A percentile compares a stretch with the other conserved stretches of the same genome.
Conservation (phyloP, 2,113 vertebrate species). For the Girardinichthys multiradiatus region DNA sequence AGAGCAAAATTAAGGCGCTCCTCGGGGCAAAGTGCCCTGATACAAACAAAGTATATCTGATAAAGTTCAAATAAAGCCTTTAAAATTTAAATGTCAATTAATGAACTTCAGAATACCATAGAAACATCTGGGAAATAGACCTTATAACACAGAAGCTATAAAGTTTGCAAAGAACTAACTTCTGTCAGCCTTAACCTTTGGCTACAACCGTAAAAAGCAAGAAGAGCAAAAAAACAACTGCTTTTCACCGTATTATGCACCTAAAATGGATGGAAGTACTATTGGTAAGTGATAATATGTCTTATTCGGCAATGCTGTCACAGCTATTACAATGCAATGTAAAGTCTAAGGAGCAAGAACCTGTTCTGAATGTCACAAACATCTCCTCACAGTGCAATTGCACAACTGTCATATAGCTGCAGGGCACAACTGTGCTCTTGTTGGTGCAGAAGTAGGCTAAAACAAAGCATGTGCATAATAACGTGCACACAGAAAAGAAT, state of each 20-base stretch:
- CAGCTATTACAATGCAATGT: neutral
- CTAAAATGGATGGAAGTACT: neutral
- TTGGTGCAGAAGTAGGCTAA: constrained; percentile 20
- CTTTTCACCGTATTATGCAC: neutral
- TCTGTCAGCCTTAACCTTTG: neutral
- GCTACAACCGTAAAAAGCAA: neutral
- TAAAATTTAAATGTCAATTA: no score
- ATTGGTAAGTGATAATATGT: neutral
- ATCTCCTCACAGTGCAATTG: constrained; percentile 27
- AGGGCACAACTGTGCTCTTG: constrained; percentile 48
- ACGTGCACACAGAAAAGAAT: constrained; percentile 15
- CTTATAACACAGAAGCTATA: no score
- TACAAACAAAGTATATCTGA: no score
- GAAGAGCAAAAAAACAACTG: neutral
- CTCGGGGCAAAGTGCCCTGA: no score
- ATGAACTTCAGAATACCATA: no score
- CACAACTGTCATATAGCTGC: constrained; percentile 49
- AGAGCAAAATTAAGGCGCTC: no score
- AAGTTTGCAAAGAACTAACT: neutral
- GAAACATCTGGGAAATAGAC: neutral
- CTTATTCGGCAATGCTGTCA: neutral
- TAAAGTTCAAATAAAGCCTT: no score
- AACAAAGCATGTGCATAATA: constrained; percentile 25
- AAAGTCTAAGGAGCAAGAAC: constrained; percentile 26
- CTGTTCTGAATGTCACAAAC: constrained; percentile 40